phyloP scores from a whole-genome alignment of 1,140 invertebrate genomes.

The Episyrphus balteatus region DNA sequence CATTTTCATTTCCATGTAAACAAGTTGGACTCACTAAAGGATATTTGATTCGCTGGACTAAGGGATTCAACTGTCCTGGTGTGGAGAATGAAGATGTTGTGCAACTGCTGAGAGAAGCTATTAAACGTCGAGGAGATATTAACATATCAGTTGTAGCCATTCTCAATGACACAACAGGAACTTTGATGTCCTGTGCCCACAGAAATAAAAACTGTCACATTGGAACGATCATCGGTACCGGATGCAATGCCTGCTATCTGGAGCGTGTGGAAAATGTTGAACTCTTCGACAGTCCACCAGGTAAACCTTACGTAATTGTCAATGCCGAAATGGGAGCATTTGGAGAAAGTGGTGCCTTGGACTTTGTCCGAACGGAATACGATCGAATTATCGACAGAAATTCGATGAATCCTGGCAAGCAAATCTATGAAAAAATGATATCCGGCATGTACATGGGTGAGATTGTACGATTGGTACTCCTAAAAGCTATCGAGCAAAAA shows the following conservation, averaged over 20 bases:
- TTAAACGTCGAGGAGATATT: slow-evolving; percentile 43
- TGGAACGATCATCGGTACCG: slow-evolving; percentile 64
- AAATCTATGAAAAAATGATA: slow-evolving; percentile 87
- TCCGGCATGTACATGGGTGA: slow-evolving; percentile 89
- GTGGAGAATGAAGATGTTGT: slow-evolving; percentile 71
- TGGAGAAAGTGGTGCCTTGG: slow-evolving; percentile 77
- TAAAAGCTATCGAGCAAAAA: slow-evolving; percentile 54
- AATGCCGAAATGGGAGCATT: slow-evolving; percentile 98
- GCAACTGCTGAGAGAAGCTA: slow-evolving; percentile 62
- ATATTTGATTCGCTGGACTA: slow-evolving; percentile 81
- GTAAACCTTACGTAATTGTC: slow-evolving; percentile 59
- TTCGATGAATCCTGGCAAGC: slow-evolving; percentile 66
- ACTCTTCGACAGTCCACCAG: slow-evolving; percentile 46
- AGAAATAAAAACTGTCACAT: slow-evolving; percentile 26
- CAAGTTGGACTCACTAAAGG: slow-evolving; percentile 84
- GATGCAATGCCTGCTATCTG: slow-evolving; percentile 93
- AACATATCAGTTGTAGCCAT: slow-evolving; percentile 78
- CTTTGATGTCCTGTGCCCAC: slow-evolving; percentile 48
- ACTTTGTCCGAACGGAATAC: slow-evolving; percentile 78
- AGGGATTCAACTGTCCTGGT: slow-evolving; percentile 19
- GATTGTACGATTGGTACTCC: slow-evolving; percentile 57
- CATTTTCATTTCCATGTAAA: slow-evolving; percentile 92
- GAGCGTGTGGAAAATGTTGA: slow-evolving; percentile 50
- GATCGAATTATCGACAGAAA: slow-evolving; percentile 71
- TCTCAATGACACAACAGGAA: slow-evolving; percentile 96